Evolutionary conservation across 2,113 vertebrate genomes (phyloP), one percentile per base, ranked within the genome.

Genomic region (Pygoscelis antarcticus): DNA sequence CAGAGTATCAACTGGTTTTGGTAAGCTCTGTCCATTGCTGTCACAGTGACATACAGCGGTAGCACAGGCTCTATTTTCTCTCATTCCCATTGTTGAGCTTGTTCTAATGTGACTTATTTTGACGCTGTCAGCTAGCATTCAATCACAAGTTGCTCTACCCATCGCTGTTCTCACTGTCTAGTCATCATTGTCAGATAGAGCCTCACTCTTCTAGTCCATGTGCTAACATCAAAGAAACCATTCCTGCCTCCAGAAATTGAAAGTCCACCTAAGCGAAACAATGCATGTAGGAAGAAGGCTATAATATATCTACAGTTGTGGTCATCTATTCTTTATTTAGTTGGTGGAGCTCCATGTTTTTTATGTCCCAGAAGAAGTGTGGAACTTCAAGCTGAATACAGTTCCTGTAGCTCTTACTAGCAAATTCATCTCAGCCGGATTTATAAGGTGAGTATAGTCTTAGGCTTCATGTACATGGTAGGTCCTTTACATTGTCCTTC

Each of bases 311-410:
- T 95, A 76, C 94, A 93, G 76, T 83, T 95, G 60, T 15, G 12
- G 62, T 65, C 18, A 61, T 96, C 54, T 98, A 82, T 82, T 97
- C 57, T 97, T 69, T 87, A 90, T 97, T 97, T 90, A 99, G 99
- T 97, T 98, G 92, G 93, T 99, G 98, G 99, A 99, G 91, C 99
- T 99, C 82, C 99, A 99, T 97, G 98, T 99, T 86, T 98, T 99
- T 96, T 99, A 97, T 97, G 99, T 99, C 87, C 99, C 99, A 80
- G 98, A 98, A 93, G 98, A 99, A 93, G 98, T 99, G 60, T 99
- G 99, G 99, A 98, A 99, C 93, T 98, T 98, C 94, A 99, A 98
- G 92, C 97, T 99, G 92, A 99, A 99, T 96, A 99, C 98, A 80
- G 96, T 99, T 90, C 98, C 99, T 55, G 83, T 98, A 70, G 98